Percentiles rank a stretch among this genome's conserved stretches.
These are phyloP conservation scores for Chaetorhynchus papuensis DNA, from an alignment of 2,113 vertebrate genomes.

Conservation along the genomic window DNA sequence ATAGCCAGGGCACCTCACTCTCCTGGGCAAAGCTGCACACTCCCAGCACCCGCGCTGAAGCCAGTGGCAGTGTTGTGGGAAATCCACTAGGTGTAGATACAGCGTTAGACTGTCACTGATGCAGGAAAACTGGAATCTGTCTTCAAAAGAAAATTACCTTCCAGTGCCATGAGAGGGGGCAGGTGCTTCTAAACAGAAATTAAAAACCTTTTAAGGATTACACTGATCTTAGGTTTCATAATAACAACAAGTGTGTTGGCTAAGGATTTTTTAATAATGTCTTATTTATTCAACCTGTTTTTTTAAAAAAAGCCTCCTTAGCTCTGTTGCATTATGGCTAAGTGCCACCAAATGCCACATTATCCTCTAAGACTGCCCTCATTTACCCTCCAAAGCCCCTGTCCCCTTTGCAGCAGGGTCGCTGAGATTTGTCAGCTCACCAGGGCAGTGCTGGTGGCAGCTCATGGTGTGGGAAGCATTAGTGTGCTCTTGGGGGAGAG, in stretches of 20 bases:
- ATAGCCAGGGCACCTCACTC: not conserved
- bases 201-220: not conserved
- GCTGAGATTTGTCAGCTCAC: not conserved
- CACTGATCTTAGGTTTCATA: not conserved
- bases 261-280: not conserved
- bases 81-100: constrained; percentile 58
- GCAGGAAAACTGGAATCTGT: not conserved
- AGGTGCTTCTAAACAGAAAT: not conserved
- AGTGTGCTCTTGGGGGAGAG: not conserved
- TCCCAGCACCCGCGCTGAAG: not conserved
- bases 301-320: not conserved
- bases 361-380: not conserved
- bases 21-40: not conserved
- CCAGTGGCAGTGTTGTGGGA: not conserved
- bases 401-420: not conserved
- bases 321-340: not conserved
- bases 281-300: not conserved
- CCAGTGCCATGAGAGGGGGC: not conserved
- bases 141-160: constrained; percentile 7
- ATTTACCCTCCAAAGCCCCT: not conserved
- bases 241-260: not conserved
- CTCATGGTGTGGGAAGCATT: not conserved
- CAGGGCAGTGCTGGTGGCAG: not conserved
- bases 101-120: not conserved
- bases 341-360: not conserved